phyloP scores from a whole-genome alignment of 2,113 vertebrate genomes.

The Atrichornis clamosus region DNA sequence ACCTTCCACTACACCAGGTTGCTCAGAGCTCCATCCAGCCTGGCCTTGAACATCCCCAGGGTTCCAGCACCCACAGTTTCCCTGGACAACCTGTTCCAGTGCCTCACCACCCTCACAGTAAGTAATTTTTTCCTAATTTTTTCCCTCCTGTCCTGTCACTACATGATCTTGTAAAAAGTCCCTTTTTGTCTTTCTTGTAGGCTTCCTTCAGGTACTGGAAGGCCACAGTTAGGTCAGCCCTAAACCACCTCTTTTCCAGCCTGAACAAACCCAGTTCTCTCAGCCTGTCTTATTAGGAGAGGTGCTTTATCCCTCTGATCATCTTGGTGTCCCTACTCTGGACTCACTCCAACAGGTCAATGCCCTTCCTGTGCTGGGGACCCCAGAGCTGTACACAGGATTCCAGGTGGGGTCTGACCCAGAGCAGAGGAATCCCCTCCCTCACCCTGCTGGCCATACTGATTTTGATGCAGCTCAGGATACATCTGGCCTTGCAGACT shows the following conservation, averaged over 20 bases:
- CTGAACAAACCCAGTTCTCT: neutral
- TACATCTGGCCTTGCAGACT: fast-evolving
- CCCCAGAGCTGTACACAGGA: neutral
- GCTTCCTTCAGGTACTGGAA: neutral
- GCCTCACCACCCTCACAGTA: neutral
- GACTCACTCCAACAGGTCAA: fast-evolving
- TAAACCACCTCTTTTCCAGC: neutral
- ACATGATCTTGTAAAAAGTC: neutral
- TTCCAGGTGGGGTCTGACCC: neutral
- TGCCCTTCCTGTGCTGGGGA: neutral
- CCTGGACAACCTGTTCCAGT: neutral
- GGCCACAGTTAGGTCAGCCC: neutral
- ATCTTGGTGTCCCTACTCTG: neutral
- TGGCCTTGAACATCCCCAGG: neutral
- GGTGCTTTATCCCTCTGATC: neutral
- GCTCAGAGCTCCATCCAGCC: neutral
- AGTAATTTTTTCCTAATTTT: neutral
- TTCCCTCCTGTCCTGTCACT: neutral
- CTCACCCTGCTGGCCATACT: fast-evolving
- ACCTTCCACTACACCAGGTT: neutral
- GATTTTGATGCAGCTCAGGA: neutral
- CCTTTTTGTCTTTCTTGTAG: neutral
- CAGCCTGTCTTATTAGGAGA: neutral
- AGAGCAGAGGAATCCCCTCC: neutral
- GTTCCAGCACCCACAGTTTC: neutral